Evolutionary conservation across 2,113 vertebrate genomes (phyloP), one percentile per base, ranked within the genome.

Genomic region (Falcunculus frontatus): DNA sequence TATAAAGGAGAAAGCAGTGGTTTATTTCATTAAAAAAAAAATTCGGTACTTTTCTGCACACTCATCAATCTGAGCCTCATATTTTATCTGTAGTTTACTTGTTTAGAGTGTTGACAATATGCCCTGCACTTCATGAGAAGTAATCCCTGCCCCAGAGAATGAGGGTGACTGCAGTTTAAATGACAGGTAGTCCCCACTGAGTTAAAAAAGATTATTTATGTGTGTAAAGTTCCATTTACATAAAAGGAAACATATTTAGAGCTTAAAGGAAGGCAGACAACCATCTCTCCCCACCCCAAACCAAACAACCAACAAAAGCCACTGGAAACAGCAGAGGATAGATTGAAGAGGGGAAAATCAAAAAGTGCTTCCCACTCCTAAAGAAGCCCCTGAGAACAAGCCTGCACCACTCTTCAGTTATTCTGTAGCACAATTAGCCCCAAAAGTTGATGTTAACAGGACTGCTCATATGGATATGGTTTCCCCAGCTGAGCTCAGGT

Each of bases 241-340:
- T 11, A 52, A 89, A 74, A 74, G 10, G 4, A 19, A 89, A 84
- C 11, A 50, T 30, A 62, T 18, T 59, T 35, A 75, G 29, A 69
- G 16, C 13, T 69, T 76, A 87, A 77, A 57, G 23, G 10, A 62
- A 53, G 16, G 19, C 33, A 49, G 32, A 57, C 20, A 68, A 57
- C 13, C 13, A 10, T 10, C 9, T 18, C 1, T 20, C 18, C 6
- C 14, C 8, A 2, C 0, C 1, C 1, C 22, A 57, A 84, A 5
- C 20, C 13, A 68, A 74, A 4, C 4, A 35, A 39, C 4, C 1
- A 53, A 30, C 14, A 64, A 52, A 37, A 25, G 12, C 27, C 17
- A 53, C 23, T 64, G 39, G 33, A 77, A 86, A 59, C 7, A 7
- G 37, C 8, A 76, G 21, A 56, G 41, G 6, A 56, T 21, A 9